Evolutionary conservation across 1,140 invertebrate species (phyloP).

Genomic region (Drosophila rhopaloa): DNA sequence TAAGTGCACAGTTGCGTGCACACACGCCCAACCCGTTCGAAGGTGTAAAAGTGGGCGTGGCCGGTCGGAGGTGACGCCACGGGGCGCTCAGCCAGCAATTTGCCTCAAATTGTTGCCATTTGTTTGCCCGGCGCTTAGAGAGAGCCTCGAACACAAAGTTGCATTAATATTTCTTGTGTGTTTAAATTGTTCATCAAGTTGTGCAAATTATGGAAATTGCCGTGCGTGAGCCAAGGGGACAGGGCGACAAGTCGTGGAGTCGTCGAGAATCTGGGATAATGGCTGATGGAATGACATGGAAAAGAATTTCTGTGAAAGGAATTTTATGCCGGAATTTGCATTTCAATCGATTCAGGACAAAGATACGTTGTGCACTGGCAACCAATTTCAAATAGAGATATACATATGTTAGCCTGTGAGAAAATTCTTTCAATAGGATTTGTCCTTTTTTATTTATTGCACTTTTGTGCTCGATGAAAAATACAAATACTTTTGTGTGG

Average conservation of each 20-base stretch:
- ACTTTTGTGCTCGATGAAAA: background rate
- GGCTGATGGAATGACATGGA: conserved; percentile 30
- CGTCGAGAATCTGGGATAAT: conserved; percentile 43
- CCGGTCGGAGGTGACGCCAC: conserved; percentile 53
- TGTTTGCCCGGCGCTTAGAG: conserved; percentile 64
- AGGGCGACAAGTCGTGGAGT: conserved; percentile 17
- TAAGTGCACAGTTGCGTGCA: conserved; percentile 76
- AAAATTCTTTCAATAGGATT: conserved; percentile 6
- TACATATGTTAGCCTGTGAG: background rate
- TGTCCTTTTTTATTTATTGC: background rate
- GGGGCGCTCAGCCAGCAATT: conserved; percentile 70
- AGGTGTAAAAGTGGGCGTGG: conserved; percentile 68
- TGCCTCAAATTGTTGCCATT: conserved; percentile 80
- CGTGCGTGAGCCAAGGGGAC: conserved; percentile 27
- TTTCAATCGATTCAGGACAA: conserved; percentile 23
- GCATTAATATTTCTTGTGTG: conserved; percentile 66
- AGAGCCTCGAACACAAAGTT: conserved; percentile 28
- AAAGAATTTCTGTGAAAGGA: conserved; percentile 23
- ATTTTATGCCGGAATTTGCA: conserved; percentile 21
- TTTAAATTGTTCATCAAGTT: conserved; percentile 62
- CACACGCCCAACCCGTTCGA: conserved; percentile 64
- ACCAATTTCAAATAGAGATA: conserved; percentile 17
- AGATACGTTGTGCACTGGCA: background rate
- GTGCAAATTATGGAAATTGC: conserved; percentile 74
- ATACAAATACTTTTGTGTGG: background rate